Conservation (phyloP, 2,888 invertebrate species). For the Rutpela maculata region DNA sequence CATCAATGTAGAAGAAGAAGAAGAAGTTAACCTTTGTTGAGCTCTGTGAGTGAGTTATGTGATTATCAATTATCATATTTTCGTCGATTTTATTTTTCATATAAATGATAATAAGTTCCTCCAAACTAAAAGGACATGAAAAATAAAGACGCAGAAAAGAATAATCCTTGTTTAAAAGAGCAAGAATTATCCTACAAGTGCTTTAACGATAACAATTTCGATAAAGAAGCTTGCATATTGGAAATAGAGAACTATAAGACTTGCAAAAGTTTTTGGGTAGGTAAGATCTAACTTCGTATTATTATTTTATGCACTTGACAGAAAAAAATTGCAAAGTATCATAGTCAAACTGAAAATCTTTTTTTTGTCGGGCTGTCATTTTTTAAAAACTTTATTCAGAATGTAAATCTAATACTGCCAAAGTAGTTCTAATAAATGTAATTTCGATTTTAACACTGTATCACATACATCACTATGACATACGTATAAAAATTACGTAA, state of each 20-base stretch:
- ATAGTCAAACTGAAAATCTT: too few species aligned
- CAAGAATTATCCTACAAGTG: constrained; percentile 84
- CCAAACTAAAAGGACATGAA: constrained; percentile 52
- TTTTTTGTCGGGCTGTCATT: too few species aligned
- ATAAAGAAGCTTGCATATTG: constrained; percentile 79
- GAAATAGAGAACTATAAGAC: constrained; percentile 87
- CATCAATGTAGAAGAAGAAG: background rate
- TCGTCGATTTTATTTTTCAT: background rate
- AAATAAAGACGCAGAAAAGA: constrained; percentile 64
- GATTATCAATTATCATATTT: background rate
- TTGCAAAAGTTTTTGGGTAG: constrained; percentile 91
- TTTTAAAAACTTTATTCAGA: too few species aligned
- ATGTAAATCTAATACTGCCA: too few species aligned
- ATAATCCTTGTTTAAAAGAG: constrained; percentile 81
- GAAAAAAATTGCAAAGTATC: background rate
- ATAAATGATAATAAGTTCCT: background rate
- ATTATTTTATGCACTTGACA: background rate
- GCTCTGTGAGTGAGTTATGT: background rate
- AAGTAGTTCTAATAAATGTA: too few species aligned
- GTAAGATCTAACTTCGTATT: constrained; percentile 30
- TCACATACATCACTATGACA: too few species aligned
- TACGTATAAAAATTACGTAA: too few species aligned
- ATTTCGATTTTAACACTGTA: too few species aligned
- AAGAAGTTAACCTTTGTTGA: background rate
- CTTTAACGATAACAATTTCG: constrained; percentile 81